Conservation (phyloP, 2,113 vertebrate genomes). For the Craseonycteris thonglongyai region DNA sequence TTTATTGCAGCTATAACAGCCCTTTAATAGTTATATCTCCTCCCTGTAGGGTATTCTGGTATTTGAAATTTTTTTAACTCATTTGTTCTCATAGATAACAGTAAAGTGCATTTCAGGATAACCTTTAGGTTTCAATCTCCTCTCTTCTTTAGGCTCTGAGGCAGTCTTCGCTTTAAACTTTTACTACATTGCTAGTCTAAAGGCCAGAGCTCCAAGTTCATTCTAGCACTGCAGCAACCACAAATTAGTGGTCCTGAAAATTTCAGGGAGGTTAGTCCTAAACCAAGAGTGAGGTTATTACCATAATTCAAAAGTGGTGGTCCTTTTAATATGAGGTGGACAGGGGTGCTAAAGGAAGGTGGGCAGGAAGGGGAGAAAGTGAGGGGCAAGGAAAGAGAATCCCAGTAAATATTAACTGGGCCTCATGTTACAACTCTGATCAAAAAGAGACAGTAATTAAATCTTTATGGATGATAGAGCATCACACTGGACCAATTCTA, state of each 20-base stretch:
- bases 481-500: slow-evolving; percentile 62
- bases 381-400: slow-evolving; percentile 22
- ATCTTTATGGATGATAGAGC: slow-evolving; percentile 73
- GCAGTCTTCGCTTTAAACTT: slow-evolving; percentile 85
- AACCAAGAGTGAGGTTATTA: slow-evolving; percentile 72
- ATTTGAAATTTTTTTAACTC: slow-evolving; percentile 93
- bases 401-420: slow-evolving; percentile 67
- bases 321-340: slow-evolving; percentile 69
- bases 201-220: slow-evolving; percentile 83
- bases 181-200: slow-evolving; percentile 84
- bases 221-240: slow-evolving; percentile 80
- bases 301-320: slow-evolving; percentile 77
- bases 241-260: slow-evolving; percentile 86
- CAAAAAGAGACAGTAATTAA: slow-evolving; percentile 75
- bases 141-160: slow-evolving; percentile 82
- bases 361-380: slow-evolving; percentile 19
- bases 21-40: slow-evolving; percentile 92
- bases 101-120: slow-evolving; percentile 89
- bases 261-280: slow-evolving; percentile 81
- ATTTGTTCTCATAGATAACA: slow-evolving; percentile 90
- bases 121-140: slow-evolving; percentile 89
- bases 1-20: slow-evolving; percentile 90
- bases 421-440: slow-evolving; percentile 69
- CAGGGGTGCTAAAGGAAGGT: background rate
- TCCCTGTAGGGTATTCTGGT: slow-evolving; percentile 92